These are phyloP conservation scores for Tragopan temminckii DNA, from an alignment of 2,797 vertebrate genomes.

Conservation along the genomic window DNA sequence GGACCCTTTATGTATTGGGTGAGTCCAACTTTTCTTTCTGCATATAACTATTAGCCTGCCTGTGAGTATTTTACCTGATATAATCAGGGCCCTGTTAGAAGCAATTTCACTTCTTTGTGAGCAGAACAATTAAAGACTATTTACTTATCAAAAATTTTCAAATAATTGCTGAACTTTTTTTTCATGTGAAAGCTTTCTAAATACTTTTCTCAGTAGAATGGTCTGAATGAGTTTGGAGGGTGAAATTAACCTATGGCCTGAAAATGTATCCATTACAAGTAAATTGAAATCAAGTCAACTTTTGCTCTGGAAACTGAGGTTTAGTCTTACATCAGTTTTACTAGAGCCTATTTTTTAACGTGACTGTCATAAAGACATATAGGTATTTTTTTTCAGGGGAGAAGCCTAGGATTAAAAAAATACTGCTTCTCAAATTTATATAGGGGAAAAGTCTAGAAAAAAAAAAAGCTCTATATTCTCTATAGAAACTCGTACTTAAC, in stretches of 20 bases:
- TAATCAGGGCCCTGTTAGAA: too few species aligned
- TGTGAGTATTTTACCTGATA: too few species aligned
- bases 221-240: neutral
- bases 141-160: neutral
- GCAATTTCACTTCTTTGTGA: too few species aligned
- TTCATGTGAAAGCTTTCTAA: neutral
- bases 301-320: neutral
- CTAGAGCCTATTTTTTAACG: neutral
- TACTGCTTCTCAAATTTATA: neutral
- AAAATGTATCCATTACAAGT: neutral
- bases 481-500: neutral
- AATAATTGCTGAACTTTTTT: neutral
- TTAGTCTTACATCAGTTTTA: neutral
- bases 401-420: neutral
- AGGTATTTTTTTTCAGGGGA: neutral
- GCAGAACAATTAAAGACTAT: too few species aligned
- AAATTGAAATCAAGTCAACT: neutral
- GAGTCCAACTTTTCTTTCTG: too few species aligned
- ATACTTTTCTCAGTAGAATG: neutral
- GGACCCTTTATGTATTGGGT: too few species aligned
- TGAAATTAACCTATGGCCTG: neutral
- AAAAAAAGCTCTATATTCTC: neutral
- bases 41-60: too few species aligned
- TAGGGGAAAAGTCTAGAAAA: neutral
- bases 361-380: neutral